These are phyloP conservation scores for Drosophila ironensis DNA, from an alignment of 1,140 invertebrate species.

Conservation along the genomic window DNA sequence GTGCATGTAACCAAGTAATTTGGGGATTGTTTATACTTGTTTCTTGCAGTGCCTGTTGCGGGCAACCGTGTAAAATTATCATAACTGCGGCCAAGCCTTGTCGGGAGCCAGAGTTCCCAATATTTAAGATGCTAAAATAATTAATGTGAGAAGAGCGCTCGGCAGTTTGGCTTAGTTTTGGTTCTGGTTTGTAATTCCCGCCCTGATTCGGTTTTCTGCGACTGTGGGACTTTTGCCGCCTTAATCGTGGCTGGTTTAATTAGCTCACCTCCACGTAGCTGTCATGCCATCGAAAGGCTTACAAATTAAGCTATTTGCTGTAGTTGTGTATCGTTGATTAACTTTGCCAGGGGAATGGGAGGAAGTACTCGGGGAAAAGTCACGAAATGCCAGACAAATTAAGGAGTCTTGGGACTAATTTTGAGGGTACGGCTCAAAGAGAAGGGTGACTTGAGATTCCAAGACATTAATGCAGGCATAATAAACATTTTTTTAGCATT, in stretches of 20 bases:
- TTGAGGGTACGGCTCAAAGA: neutral
- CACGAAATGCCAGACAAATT: conserved; percentile 16
- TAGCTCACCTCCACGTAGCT: conserved; percentile 58
- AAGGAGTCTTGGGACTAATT: neutral
- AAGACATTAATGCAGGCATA: too few relatives aligned
- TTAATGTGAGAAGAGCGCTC: conserved; percentile 70
- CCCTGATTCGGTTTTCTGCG: conserved; percentile 12
- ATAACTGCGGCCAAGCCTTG: conserved; percentile 46
- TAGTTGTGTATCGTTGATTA: conserved; percentile 46
- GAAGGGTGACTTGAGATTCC: neutral
- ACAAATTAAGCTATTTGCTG: conserved; percentile 70
- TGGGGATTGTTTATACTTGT: too few relatives aligned
- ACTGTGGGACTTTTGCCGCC: conserved; percentile 25
- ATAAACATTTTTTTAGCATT: too few relatives aligned
- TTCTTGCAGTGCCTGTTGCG: neutral
- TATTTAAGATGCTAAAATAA: conserved; percentile 74
- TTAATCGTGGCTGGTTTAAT: conserved; percentile 52
- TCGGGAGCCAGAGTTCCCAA: conserved; percentile 46
- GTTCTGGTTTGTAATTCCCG: conserved; percentile 15
- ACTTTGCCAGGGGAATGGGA: neutral
- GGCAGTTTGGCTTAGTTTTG: conserved; percentile 16
- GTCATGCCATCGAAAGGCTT: conserved; percentile 44
- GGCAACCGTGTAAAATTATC: conserved; percentile 53
- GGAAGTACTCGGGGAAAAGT: neutral
- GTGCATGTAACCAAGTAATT: too few relatives aligned